Conservation (phyloP, 2,888 invertebrate species). For the Pseudococcus viburni region DNA sequence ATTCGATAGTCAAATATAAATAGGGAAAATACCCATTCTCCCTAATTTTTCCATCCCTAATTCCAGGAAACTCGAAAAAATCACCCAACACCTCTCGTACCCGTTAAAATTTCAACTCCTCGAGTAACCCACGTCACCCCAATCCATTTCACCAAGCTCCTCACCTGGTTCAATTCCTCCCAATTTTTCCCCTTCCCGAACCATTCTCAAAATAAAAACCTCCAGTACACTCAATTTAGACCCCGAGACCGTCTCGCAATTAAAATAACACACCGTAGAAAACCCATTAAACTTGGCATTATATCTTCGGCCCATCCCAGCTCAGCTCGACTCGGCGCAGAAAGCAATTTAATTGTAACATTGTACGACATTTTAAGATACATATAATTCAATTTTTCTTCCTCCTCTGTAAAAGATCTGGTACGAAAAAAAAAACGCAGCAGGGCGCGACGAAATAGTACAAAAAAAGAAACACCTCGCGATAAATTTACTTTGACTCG, state of each 20-base stretch:
- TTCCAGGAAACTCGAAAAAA: too few relatives aligned
- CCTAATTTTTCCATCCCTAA: too few relatives aligned
- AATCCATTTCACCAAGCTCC: not conserved
- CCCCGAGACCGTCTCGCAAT: not conserved
- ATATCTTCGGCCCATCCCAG: not conserved
- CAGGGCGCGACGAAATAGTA: not conserved
- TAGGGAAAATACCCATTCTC: too few relatives aligned
- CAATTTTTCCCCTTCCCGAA: not conserved
- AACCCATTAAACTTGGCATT: not conserved
- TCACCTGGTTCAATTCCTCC: not conserved
- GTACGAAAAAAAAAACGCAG: not conserved
- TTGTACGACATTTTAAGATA: constrained; percentile 27
- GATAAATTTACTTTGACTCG: constrained; percentile 19
- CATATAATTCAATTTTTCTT: constrained; percentile 20
- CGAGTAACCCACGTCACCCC: too few relatives aligned
- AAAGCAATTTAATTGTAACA: constrained; percentile 26
- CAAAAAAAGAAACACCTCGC: not conserved
- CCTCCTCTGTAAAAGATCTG: not conserved
- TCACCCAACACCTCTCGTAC: too few relatives aligned
- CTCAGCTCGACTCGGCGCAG: not conserved
- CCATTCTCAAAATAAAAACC: not conserved
- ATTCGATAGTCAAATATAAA: too few relatives aligned
- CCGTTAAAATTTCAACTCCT: too few relatives aligned
- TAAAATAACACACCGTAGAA: constrained; percentile 3
- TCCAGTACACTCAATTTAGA: not conserved